These are phyloP conservation scores for Chloebia gouldiae DNA, from an alignment of 2,113 vertebrate species.

Conservation along the genomic window DNA sequence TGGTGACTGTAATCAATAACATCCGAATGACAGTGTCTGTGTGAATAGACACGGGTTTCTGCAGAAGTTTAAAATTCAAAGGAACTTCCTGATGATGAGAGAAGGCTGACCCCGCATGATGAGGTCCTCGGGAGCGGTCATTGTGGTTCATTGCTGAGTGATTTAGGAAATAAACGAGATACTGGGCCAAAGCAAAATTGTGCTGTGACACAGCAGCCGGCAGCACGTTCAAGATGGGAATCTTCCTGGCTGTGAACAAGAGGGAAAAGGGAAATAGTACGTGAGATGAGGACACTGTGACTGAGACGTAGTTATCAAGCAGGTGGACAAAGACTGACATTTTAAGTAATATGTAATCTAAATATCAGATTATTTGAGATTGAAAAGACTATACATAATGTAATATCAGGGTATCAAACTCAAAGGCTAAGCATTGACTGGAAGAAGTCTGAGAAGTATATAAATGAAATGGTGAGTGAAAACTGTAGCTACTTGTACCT, in stretches of 20 bases:
- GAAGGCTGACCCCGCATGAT: neutral
- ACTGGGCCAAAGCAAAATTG: neutral
- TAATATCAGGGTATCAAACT: neutral
- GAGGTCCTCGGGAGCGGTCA: neutral
- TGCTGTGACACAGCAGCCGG: neutral
- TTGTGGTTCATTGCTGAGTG: neutral
- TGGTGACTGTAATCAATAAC: neutral
- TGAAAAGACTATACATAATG: neutral
- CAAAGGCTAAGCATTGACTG: neutral
- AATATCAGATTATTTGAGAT: neutral
- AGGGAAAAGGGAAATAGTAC: neutral
- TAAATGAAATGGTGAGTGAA: neutral
- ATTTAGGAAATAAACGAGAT: neutral
- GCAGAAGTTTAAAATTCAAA: conserved; percentile 8
- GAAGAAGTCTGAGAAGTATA: neutral
- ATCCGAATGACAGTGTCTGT: neutral
- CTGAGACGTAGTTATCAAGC: neutral
- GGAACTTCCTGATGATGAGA: neutral
- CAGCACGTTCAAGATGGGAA: neutral
- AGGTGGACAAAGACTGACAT: neutral
- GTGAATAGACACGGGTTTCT: neutral
- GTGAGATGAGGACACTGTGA: neutral
- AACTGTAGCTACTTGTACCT: neutral
- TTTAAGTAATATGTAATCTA: neutral
- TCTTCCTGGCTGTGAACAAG: neutral